Evolutionary conservation across 2,888 invertebrate species (phyloP).

Genomic region (Meteorus cinctellus): DNA sequence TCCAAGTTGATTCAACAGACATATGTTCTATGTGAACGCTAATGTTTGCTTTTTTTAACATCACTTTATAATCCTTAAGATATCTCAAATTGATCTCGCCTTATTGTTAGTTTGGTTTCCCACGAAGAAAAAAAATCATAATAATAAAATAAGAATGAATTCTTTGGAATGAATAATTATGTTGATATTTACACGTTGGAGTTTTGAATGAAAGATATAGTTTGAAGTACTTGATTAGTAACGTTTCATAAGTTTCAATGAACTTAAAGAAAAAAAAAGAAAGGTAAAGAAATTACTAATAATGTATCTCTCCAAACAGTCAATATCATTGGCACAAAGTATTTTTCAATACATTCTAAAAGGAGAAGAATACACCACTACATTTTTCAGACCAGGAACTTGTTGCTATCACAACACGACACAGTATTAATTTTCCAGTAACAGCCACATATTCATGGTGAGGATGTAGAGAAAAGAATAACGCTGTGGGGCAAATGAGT

Average conservation of each 20-base stretch:
- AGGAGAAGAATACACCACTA: constrained; percentile 19
- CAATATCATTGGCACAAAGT: constrained; percentile 13
- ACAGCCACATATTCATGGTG: constrained; percentile 16
- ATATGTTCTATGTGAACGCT: background rate
- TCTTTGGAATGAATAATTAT: constrained; percentile 18
- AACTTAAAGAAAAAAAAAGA: background rate
- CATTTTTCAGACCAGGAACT: constrained; percentile 11
- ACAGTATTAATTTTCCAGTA: background rate
- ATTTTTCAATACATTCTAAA: background rate
- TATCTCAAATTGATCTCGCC: background rate
- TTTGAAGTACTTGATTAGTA: background rate
- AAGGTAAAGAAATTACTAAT: background rate
- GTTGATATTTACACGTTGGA: constrained; percentile 13
- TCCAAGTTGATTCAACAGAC: background rate
- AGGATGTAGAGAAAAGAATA: background rate
- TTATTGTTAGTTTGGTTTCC: background rate
- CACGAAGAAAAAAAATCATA: background rate
- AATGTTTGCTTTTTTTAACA: background rate
- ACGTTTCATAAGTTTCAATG: background rate
- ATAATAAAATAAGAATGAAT: constrained; percentile 10
- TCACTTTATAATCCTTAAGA: background rate
- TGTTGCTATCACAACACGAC: background rate
- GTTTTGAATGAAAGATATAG: background rate
- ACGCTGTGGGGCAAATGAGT: background rate
- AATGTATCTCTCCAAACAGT: constrained; percentile 1